Conservation (phyloP, 2,113 vertebrate genomes). For the Muscicapa adusta region DNA sequence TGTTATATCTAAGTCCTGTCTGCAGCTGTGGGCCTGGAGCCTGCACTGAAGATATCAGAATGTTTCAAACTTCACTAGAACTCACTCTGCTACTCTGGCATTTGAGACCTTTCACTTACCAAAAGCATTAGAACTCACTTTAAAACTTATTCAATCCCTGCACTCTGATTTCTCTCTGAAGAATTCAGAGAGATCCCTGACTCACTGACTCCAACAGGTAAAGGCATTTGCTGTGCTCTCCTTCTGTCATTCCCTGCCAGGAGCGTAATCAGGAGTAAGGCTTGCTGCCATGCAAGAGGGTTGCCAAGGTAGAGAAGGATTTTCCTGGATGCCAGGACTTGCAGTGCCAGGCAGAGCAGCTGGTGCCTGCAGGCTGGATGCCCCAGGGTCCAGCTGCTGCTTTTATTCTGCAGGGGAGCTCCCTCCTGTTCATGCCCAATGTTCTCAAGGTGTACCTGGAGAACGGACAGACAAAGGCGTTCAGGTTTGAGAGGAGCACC, state of each 20-base stretch:
- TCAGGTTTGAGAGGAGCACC: slow-evolving; percentile 90
- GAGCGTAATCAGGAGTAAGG: not conserved
- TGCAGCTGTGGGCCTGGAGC: too few species aligned
- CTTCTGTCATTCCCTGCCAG: not conserved
- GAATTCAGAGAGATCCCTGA: too few species aligned
- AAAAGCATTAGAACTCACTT: too few species aligned
- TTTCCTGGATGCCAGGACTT: not conserved
- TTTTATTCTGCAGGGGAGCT: slow-evolving; percentile 85
- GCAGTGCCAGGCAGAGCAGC: not conserved
- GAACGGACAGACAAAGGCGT: slow-evolving; percentile 98
- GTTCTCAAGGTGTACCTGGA: slow-evolving; percentile 97
- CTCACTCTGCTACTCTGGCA: too few species aligned
- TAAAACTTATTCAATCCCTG: too few species aligned
- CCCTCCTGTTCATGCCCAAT: slow-evolving; percentile 94
- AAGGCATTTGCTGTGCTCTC: not conserved
- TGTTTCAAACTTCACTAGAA: too few species aligned
- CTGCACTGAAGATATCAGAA: too few species aligned
- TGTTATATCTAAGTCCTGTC: too few species aligned
- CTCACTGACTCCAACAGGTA: not conserved
- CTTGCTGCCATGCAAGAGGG: not conserved
- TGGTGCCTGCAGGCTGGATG: fast-evolving
- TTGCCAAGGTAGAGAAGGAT: not conserved
- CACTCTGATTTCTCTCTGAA: too few species aligned
- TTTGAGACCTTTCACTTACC: too few species aligned
- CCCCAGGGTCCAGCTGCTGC: not conserved